A percentile compares a stretch with the other conserved stretches of the same genome.
phyloP scores from a whole-genome alignment of 2,113 vertebrate genomes.

The Psephotus haematonotus region DNA sequence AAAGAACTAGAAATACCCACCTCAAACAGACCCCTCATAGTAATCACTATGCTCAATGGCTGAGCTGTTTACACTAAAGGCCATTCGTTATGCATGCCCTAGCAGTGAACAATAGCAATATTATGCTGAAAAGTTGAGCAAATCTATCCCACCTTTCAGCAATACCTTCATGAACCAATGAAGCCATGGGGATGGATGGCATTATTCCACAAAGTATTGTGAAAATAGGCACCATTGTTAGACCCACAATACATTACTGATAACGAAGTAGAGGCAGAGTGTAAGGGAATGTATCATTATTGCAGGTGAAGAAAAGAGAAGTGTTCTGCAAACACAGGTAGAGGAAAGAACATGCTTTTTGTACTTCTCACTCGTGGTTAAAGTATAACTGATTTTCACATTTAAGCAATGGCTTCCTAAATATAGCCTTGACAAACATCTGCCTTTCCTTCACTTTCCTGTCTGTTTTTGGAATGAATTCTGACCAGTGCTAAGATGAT shows the following conservation, averaged over 20 bases:
- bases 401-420: slow-evolving; percentile 4
- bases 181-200: slow-evolving; percentile 37
- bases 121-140: slow-evolving; percentile 62
- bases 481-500: neutral
- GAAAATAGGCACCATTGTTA: slow-evolving; percentile 42
- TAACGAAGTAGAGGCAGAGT: slow-evolving; percentile 27
- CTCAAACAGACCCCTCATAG: slow-evolving; percentile 43
- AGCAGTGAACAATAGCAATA: slow-evolving; percentile 57
- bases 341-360: slow-evolving; percentile 21
- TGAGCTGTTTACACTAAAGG: slow-evolving; percentile 57
- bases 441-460: slow-evolving; percentile 1
- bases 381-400: slow-evolving; percentile 46
- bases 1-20: slow-evolving; percentile 47
- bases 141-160: slow-evolving; percentile 65
- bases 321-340: slow-evolving; percentile 36
- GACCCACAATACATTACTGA: slow-evolving; percentile 29
- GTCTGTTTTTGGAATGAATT: neutral
- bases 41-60: neutral
- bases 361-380: slow-evolving; percentile 16
- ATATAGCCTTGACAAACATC: slow-evolving; percentile 11
- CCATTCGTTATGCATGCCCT: slow-evolving; percentile 25
- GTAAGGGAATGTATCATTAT: neutral
- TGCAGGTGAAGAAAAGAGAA: slow-evolving; percentile 37
- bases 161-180: slow-evolving; percentile 25
- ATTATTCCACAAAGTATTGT: slow-evolving; percentile 48